Evolutionary conservation across 2,113 vertebrate genomes (phyloP).

Genomic region (Indicator indicator): DNA sequence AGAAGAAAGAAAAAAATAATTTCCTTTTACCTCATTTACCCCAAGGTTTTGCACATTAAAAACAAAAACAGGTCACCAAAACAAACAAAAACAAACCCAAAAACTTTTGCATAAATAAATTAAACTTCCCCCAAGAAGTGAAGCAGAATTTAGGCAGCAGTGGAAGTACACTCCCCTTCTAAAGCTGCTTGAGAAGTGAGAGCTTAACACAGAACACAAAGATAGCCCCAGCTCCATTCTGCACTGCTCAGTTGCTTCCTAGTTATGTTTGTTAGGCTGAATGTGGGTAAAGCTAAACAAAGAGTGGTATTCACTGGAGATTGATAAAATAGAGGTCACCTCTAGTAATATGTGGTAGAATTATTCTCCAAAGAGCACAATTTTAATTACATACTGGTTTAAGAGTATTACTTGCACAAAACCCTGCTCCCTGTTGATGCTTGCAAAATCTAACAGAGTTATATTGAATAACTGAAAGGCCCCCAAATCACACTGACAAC

Average conservation of each 20-base stretch:
- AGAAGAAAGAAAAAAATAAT: not conserved
- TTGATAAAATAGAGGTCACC: conserved; percentile 51
- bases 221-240: not conserved
- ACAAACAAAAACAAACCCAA: no score
- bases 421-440: conserved; percentile 58
- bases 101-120: not conserved
- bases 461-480: conserved; percentile 63
- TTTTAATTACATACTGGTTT: conserved; percentile 70
- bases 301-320: conserved; percentile 27
- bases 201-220: not conserved
- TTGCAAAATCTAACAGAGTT: conserved; percentile 76
- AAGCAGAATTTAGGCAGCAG: not conserved
- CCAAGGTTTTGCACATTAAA: not conserved
- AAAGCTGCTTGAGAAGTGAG: not conserved
- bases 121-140: not conserved
- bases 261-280: not conserved
- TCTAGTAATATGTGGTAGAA: conserved; percentile 20
- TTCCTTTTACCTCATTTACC: conserved; percentile 19
- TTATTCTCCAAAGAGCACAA: conserved; percentile 61
- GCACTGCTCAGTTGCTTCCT: not conserved
- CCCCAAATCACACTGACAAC: conserved; percentile 65
- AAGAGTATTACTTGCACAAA: conserved; percentile 59
- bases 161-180: not conserved
- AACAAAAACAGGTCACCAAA: not conserved
- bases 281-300: not conserved